Base-by-base conservation (phyloP, 2,797 vertebrate genomes). In the Phalanger gymnotis region DNA sequence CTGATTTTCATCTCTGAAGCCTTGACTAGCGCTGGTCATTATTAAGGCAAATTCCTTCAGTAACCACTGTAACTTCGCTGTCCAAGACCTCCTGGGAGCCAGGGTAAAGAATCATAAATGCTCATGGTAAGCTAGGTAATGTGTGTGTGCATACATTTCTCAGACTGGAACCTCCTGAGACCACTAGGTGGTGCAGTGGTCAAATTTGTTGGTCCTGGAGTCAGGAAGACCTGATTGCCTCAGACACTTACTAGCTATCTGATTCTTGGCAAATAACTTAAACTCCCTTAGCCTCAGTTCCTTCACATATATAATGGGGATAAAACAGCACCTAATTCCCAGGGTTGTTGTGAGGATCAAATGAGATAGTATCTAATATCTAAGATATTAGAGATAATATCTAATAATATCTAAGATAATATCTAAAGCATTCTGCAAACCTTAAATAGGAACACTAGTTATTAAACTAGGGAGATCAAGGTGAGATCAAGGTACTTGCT, bases 311-410 rank as follows among this genome's bases (percentile, higher is more conserved):
- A 96, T 95, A 95, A 91, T 81, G 30, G 30, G 14, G 53, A 66
- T 53, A n/a, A n/a, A 92, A 94, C 51, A 90, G 31, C 92, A 91
- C 14, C 13, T 40, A 54, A 52, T 12, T 92, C 25, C 31, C 31
- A 92, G 55, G 16, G 22, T 66, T 89, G 22, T 92, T 91, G 87
- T 66, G 81, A 96, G 90, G 91, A 94, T 93, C 91, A 96, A 61
- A 90, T 58, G n/a, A 93, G 73, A 91, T 92, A n/a, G n/a, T n/a
- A n/a, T n/a, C n/a, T n/a, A n/a, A n/a, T n/a, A n/a, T n/a, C n/a
- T n/a, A n/a, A n/a, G n/a, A n/a, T n/a, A n/a, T n/a, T n/a, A n/a
- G n/a, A n/a, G n/a, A n/a, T n/a, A n/a, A n/a, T n/a, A n/a, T n/a
- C n/a, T n/a, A n/a, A n/a, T n/a, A n/a, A n/a, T n/a, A n/a, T n/a